These are phyloP conservation scores for Emydura subglobosa DNA, from an alignment of 2,113 vertebrate genomes.

Conservation along the genomic window DNA sequence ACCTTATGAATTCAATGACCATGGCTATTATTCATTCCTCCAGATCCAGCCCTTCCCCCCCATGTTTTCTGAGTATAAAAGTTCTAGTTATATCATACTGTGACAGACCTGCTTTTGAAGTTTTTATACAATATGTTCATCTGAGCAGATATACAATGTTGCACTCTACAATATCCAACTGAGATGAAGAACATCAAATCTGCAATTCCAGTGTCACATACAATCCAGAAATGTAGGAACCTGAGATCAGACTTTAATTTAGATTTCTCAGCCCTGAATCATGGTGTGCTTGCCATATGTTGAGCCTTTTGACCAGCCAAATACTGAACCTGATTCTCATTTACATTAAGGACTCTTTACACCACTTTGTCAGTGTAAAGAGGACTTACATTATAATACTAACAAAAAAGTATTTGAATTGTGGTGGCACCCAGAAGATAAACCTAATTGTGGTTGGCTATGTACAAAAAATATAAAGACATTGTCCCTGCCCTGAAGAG, in stretches of 20 bases:
- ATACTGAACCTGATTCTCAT: neutral
- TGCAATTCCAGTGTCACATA: neutral
- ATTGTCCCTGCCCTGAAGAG: no score
- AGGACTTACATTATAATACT: no score
- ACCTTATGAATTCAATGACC: neutral
- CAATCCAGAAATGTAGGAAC: neutral
- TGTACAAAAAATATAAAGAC: no score
- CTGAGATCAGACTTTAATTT: neutral
- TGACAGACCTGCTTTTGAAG: neutral
- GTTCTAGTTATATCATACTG: neutral
- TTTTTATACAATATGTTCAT: neutral
- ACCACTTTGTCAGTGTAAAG: neutral
- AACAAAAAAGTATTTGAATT: no score
- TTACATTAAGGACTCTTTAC: neutral
- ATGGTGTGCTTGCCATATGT: neutral
- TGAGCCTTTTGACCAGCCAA: neutral
- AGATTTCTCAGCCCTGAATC: neutral
- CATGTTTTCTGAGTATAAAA: neutral
- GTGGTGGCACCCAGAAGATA: neutral
- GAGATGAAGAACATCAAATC: neutral
- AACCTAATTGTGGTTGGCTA: no score
- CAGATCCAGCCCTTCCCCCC: neutral
- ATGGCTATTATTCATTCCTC: neutral
- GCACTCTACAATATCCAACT: neutral
- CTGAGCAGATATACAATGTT: constrained; percentile 2